Conservation (phyloP, 2,113 vertebrate species). For the Calyptomena viridis region DNA sequence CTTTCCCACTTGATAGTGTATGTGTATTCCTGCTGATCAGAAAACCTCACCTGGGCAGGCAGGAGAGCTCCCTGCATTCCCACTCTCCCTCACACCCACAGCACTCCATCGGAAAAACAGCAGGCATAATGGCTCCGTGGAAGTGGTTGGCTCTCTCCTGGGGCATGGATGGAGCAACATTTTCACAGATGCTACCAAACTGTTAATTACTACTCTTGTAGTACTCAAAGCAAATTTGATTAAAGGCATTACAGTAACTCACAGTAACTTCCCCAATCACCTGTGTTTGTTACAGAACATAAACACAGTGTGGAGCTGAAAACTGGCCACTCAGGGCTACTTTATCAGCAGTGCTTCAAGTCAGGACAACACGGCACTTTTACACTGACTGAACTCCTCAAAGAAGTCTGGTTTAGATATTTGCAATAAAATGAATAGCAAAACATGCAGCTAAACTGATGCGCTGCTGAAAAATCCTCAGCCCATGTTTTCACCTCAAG, state of each 20-base stretch:
- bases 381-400: neutral
- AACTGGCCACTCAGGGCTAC: neutral
- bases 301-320: rapidly evolving
- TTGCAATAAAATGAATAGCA: neutral
- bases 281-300: neutral
- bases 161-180: neutral
- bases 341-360: neutral
- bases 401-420: neutral
- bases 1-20: neutral
- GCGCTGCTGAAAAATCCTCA: neutral
- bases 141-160: neutral
- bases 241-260: neutral
- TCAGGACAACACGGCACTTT: neutral
- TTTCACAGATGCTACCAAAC: neutral
- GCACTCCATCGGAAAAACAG: rapidly evolving
- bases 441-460: neutral
- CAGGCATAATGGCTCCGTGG: neutral
- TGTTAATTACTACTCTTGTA: neutral
- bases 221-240: neutral
- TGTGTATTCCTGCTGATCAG: neutral
- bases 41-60: neutral
- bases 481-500: neutral
- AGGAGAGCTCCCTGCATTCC: neutral
- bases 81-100: neutral
- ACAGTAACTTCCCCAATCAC: neutral